Evolutionary conservation across 2,888 invertebrate genomes (phyloP).

Genomic region (Caenorhabditis sp.): DNA sequence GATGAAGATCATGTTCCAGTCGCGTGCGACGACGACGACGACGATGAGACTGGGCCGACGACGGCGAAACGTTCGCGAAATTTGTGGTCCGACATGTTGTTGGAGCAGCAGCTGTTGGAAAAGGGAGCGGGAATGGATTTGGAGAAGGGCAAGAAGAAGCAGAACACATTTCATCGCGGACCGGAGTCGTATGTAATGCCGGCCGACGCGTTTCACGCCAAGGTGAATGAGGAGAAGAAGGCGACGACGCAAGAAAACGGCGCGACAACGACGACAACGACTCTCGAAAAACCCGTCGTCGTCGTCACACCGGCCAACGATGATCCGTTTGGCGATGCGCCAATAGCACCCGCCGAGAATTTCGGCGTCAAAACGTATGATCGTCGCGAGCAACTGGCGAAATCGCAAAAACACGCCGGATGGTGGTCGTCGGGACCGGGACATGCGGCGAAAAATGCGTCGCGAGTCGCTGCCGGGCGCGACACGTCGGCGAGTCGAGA

Average conservation of each 20-base stretch:
- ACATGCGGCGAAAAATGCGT: background rate
- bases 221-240: background rate
- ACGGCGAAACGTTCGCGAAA: slow-evolving; percentile 31
- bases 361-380: slow-evolving; percentile 45
- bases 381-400: background rate
- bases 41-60: slow-evolving; percentile 4
- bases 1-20: slow-evolving; percentile 24
- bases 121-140: slow-evolving; percentile 27
- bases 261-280: slow-evolving; percentile 2
- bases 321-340: slow-evolving; percentile 52
- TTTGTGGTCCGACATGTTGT: slow-evolving; percentile 39
- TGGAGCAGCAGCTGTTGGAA: slow-evolving; percentile 38
- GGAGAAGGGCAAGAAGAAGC: slow-evolving; percentile 13
- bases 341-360: slow-evolving; percentile 36
- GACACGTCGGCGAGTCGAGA: background rate
- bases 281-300: slow-evolving; percentile 31
- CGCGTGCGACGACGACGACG: slow-evolving; percentile 19
- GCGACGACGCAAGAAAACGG: background rate
- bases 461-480: background rate
- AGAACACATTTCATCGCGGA: slow-evolving; percentile 9
- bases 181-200: slow-evolving; percentile 36
- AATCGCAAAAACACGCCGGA: slow-evolving; percentile 5
- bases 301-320: slow-evolving; percentile 47
- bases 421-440: slow-evolving; percentile 32
- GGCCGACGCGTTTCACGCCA: slow-evolving; percentile 13